Evolutionary conservation across 2,888 invertebrate genomes (phyloP).

Genomic region (Dioctria rufipes): DNA sequence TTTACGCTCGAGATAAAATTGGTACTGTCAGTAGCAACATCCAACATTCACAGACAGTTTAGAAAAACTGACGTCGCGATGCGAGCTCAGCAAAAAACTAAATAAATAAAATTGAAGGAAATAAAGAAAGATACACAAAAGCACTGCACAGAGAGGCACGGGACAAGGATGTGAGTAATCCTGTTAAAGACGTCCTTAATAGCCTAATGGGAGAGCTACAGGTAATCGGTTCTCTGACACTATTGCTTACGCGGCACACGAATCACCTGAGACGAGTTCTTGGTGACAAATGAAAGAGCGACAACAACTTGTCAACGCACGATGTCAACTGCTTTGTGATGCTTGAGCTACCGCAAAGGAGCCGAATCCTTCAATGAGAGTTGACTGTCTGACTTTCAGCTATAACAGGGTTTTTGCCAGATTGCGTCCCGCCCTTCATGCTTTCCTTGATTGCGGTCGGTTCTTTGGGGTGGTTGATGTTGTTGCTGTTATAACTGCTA

Average conservation of each 20-base stretch:
- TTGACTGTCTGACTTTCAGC: slow-evolving; percentile 52
- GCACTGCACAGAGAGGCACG: slow-evolving; percentile 35
- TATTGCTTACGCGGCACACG: slow-evolving; percentile 30
- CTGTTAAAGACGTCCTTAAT: slow-evolving; percentile 34
- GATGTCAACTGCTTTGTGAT: slow-evolving; percentile 44
- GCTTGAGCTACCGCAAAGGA: slow-evolving; percentile 32
- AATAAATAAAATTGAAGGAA: slow-evolving; percentile 12
- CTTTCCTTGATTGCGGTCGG: slow-evolving; percentile 3
- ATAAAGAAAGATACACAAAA: background rate
- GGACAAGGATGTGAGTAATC: slow-evolving; percentile 46
- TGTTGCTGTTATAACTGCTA: slow-evolving; percentile 25
- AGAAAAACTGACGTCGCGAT: slow-evolving; percentile 7
- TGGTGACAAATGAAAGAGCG: slow-evolving; percentile 32
- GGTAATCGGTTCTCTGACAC: slow-evolving; percentile 49
- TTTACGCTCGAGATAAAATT: slow-evolving; percentile 43
- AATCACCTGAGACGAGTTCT: slow-evolving; percentile 48
- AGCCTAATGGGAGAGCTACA: slow-evolving; percentile 39
- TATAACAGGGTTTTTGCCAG: slow-evolving; percentile 6
- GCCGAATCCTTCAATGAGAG: slow-evolving; percentile 49
- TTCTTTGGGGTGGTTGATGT: slow-evolving; percentile 23
- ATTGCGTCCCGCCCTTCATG: slow-evolving; percentile 28
- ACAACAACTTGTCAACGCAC: slow-evolving; percentile 40
- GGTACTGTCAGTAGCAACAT: background rate
- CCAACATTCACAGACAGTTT: slow-evolving; percentile 33
- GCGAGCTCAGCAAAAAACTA: background rate